A percentile compares a stretch with the other conserved stretches of the same genome.
Evolutionary conservation across 2,113 vertebrate genomes (phyloP).

Genomic region (Illadopsis cleaveri): DNA sequence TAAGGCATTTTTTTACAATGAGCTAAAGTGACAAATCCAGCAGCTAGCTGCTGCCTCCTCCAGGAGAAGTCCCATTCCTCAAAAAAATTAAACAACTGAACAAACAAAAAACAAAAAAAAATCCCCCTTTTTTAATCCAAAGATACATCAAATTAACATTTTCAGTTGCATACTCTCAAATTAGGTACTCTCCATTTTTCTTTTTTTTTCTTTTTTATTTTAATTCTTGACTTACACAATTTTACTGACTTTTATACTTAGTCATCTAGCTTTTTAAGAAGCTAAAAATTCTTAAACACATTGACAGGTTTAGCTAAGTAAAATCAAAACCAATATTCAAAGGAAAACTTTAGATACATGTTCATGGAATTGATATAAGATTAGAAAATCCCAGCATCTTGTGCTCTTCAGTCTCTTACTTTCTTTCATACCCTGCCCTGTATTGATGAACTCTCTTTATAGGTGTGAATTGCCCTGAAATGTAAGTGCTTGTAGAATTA

Average conservation of each 20-base stretch:
- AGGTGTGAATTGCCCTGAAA: neutral
- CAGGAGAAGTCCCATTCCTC: neutral
- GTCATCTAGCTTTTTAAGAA: neutral
- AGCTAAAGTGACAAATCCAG: neutral
- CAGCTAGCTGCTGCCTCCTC: neutral
- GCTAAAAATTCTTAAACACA: neutral
- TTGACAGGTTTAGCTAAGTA: neutral
- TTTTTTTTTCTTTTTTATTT: neutral
- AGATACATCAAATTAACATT: neutral
- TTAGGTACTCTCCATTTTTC: rapidly evolving
- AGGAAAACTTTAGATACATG: neutral
- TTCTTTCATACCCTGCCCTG: neutral
- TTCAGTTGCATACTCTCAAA: neutral
- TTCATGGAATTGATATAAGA: neutral
- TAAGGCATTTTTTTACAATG: neutral
- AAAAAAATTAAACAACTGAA: neutral
- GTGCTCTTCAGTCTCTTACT: neutral
- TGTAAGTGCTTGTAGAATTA: neutral
- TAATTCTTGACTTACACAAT: neutral
- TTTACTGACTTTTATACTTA: neutral
- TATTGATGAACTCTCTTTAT: neutral
- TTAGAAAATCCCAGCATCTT: neutral
- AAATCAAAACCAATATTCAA: neutral
- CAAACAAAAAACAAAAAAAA: neutral
- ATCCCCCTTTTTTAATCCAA: neutral